phyloP scores from a whole-genome alignment of 2,797 vertebrate genomes.

The Brachyalestes nurse region DNA sequence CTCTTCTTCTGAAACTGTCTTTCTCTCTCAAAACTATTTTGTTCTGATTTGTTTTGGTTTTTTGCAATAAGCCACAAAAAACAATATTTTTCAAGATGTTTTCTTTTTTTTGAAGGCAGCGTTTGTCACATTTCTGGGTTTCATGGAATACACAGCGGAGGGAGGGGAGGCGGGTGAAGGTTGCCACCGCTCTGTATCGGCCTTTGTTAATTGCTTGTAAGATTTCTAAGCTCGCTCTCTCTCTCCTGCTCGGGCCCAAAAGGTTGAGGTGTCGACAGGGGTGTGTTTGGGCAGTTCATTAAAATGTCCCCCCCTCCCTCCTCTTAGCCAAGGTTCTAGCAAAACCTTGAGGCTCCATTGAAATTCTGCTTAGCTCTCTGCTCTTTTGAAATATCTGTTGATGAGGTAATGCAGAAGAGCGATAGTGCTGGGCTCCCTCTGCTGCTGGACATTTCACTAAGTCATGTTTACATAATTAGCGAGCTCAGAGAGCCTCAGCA shows the following conservation, averaged over 20 bases:
- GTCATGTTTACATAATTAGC: conserved; percentile 83
- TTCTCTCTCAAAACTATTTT: too few species aligned
- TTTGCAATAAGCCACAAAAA: too few species aligned
- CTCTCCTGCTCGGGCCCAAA: conserved; percentile 63
- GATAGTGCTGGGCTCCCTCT: conserved; percentile 70
- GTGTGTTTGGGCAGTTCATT: conserved; percentile 69
- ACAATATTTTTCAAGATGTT: too few species aligned
- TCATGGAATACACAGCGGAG: background rate
- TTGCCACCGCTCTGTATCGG: conserved; percentile 39
- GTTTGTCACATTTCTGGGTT: background rate
- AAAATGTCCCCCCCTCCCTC: conserved; percentile 58
- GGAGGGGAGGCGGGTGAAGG: conserved; percentile 11
- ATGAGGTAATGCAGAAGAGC: conserved; percentile 76
- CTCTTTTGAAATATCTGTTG: conserved; percentile 80
- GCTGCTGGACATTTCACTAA: conserved; percentile 79
- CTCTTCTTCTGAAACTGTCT: too few species aligned
- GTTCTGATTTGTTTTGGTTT: too few species aligned
- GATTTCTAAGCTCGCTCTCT: conserved; percentile 63
- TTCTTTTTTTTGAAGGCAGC: background rate
- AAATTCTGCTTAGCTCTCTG: conserved; percentile 73
- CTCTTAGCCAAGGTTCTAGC: conserved; percentile 72
- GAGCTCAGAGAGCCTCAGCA: conserved; percentile 73
- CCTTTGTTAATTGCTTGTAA: conserved; percentile 59
- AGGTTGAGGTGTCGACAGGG: conserved; percentile 71
- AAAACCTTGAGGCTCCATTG: conserved; percentile 79